Evolutionary conservation across 1,140 invertebrate genomes (phyloP), one percentile per base, ranked within the genome.

Genomic region (Adoxophyes honmai): DNA sequence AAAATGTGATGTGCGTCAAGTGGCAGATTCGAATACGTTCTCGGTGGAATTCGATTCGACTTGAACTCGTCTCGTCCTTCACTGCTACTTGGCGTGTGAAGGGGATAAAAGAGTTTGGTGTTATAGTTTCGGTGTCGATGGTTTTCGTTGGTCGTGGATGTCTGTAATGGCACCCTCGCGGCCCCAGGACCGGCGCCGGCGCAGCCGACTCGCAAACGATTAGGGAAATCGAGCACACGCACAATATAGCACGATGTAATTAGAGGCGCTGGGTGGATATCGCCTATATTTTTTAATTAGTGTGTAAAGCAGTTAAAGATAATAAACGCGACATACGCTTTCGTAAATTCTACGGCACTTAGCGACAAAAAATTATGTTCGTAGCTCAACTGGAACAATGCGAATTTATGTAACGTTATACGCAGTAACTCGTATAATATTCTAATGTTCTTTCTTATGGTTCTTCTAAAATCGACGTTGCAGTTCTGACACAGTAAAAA

Each of bases 171-270:
- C 73, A 81, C 78, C 79, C 79, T 66, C 34, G 78, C 72, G 79
- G 81, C 81, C 81, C 76, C 81, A 61, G 70, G 66, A 70, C 58
- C 66, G 55, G 59, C 72, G 56, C 62, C 63, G 66, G 57, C 68
- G 57, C 65, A 44, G 62, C 13, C 6, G 6, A 28, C 21, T 14
- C 11, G n/a, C 13, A 57, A 33, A 61, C 64, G 69, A 73, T 73
- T 66, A 69, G 70, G 70, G 64, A 73, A 69, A 73, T 73, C 64
- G 21, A 59, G 66, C 63, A 48, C 42, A 48, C 42, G 42, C 21
- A 48, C 21, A 48, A 18, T 48, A 48, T 48, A 48, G n/a, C 42
- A 48, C 42, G 21, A 21, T 48, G 42, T 48, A 48, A 48, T 48
- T 21, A 48, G 42, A 48, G 18, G 9, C 16, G 42, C 42, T 48